Evolutionary conservation across 2,113 vertebrate species (phyloP), one percentile per base, ranked within the genome.

Genomic region (Puffinus mauretanicus): DNA sequence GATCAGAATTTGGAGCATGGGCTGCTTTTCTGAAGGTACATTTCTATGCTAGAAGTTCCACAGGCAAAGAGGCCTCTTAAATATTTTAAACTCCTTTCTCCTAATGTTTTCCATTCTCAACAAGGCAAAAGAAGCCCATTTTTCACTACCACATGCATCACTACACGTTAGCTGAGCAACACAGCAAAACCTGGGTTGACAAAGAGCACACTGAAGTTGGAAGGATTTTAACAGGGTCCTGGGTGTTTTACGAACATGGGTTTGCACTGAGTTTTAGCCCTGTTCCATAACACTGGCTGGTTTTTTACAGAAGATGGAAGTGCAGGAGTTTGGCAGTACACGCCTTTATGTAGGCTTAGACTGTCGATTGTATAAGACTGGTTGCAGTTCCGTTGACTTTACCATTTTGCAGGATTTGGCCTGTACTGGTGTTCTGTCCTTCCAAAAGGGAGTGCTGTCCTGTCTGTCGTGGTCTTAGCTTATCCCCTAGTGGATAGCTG

Each of bases 321-420:
- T 6, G 34, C 36, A 6, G 1, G 5, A 11, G 0, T 55, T 18
- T 9, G 47, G 20, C 34, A 16, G 4, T 11, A 9, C 4, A 3
- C 17, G 3, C 30, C 55, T 40, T 36, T 26, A 8, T 1, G 25
- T 42, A 20, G 34, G 75, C 24, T 51, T 46, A 5, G 25, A 3
- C 20, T 21, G 60, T 12, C 24, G 3, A 0, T 32, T 9, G n/a
- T 3, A 5, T 14, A 34, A 11, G 38, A 7, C 38, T 22, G 8
- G 29, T 21, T 55, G 62, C 13, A 3, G 30, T 40, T 72, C 80
- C 51, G 4, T 27, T 42, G 79, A 30, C 44, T 13, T 27, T 2
- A 9, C 49, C 36, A 11, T 51, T 27, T 10, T 21, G 25, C 22
- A 36, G 72, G 65, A 10, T 40, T 57, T n/a, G 60, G 46, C 34